Evolutionary conservation across 1,140 invertebrate species (phyloP).

Genomic region (Colletes gigas): DNA sequence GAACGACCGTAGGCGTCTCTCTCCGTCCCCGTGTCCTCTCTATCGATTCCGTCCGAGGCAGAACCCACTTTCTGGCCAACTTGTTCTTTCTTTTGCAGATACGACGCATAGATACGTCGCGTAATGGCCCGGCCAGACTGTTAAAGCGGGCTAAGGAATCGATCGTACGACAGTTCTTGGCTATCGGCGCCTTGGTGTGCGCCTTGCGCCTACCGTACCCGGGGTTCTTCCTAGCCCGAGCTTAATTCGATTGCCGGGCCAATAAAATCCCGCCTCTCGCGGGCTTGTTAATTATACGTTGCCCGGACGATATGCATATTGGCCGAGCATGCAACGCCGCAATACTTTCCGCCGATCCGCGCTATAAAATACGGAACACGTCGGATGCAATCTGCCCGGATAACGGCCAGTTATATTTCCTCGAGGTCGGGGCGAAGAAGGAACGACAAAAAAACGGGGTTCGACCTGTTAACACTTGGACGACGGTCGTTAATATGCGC

Average conservation of each 20-base stretch:
- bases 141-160: slow-evolving; percentile 33
- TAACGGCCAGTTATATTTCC: slow-evolving; percentile 11
- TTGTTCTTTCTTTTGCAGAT: slow-evolving; percentile 42
- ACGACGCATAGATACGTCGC: slow-evolving; percentile 45
- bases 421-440: background rate
- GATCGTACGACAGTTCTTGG: slow-evolving; percentile 40
- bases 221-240: background rate
- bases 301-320: slow-evolving; percentile 22
- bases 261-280: slow-evolving; percentile 33
- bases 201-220: no score
- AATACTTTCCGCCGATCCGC: slow-evolving; percentile 31
- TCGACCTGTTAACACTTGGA: background rate
- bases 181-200: slow-evolving; percentile 12
- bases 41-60: slow-evolving; percentile 19
- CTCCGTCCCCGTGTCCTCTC: background rate
- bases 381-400: slow-evolving; percentile 24
- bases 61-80: slow-evolving; percentile 26
- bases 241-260: slow-evolving; percentile 34
- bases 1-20: background rate
- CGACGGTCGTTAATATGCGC: no score
- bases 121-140: slow-evolving; percentile 30
- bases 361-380: slow-evolving; percentile 15
- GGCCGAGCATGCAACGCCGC: slow-evolving; percentile 20
- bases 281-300: slow-evolving; percentile 33
- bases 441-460: background rate